Base-by-base conservation (phyloP, 2,113 vertebrate species). In the Stegastes partitus region DNA sequence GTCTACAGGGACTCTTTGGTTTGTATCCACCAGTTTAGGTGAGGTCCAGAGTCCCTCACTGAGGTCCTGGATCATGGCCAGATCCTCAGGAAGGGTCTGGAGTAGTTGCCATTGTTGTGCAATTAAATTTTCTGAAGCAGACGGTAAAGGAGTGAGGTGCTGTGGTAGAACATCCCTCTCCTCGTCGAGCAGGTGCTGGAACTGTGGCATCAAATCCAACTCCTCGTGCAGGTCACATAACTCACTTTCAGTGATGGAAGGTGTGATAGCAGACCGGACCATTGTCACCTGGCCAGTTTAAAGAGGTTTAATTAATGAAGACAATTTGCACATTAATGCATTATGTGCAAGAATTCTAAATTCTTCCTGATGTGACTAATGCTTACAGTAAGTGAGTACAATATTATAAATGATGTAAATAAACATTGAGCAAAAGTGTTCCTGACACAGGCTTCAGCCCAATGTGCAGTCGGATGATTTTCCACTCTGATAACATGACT, bases 201-300 rank as follows among this genome's bases (percentile, higher is more conserved):
- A 56, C 2, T 87, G 64, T 16, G 37, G 51, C 22, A 31, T 54
- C 8, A 72, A 37, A 22, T 77, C 79, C 22, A 44, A 12, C 5
- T 84, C 74, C 12, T 14, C 31, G 10, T 7, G 31, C 31, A 10
- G 31, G 31, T 34, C 31, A 34, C 31, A 9, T 34, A 34, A 34
- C 31, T 87, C 53, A 11, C 56, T 72, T 50, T 77, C 79, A 34
- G 21, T 26, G 15, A 22, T n/a, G 3, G 65, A 68, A 45, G 56
- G 34, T 0, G n/a, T 26, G 21, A 67, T 34, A 1, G 67, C 7
- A 0, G 78, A 53, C 3, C 75, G 39, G 2, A 50, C 12, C 11
- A 42, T 47, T 22, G 75, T 56, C 25, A 80, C 79, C 93, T 94
- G 84, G 3, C 4, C 31, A 25, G 64, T 49, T 71, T 4, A 57